Evolutionary conservation across 2,888 invertebrate genomes (phyloP), one percentile per base, ranked within the genome.

Genomic region (Melinaea marsaeus): DNA sequence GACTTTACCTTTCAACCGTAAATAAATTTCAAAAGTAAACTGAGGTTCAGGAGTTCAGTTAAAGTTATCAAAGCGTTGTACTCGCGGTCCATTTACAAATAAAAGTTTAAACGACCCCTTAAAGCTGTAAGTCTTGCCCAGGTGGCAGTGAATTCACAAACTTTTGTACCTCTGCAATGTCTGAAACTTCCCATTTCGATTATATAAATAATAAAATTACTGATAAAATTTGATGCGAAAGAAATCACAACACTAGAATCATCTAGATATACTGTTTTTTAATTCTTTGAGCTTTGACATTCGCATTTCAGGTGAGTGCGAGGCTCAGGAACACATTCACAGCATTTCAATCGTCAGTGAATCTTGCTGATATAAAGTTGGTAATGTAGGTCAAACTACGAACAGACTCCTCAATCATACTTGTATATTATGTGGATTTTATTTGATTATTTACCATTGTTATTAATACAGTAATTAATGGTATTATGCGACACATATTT

Each of bases 91-190:
- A 66, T 63, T 65, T 67, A 64, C 70, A 71, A 67, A 71, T 74
- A 74, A 71, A 62, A 61, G 56, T 61, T 57, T 59, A 61, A 58
- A 72, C 72, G 64, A 72, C 69, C 69, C 73, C 74, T 69, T 69
- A 66, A 71, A 64, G 67, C 72, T 74, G 75, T 78, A 78, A 77
- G 75, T 77, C 75, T 78, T 77, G 74, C 71, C 71, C 69, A 81
- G 75, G 75, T 77, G 75, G 77, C 74, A 72, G 84, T 85, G 85
- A 82, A 85, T 84, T 78, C 71, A 73, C 72, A 72, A 70, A 75
- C 72, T 77, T 71, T 57, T 57, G 6, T 47, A 57, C 62, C 59
- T 56, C 35, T 66, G 66, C 60, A 62, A 66, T 66, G 67, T 63
- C 59, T 60, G 54, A 59, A 57, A 61, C 62, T 57, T 51, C 54